Evolutionary conservation across 1,140 invertebrate species (phyloP).

Genomic region (Eupristina koningsbergeri): DNA sequence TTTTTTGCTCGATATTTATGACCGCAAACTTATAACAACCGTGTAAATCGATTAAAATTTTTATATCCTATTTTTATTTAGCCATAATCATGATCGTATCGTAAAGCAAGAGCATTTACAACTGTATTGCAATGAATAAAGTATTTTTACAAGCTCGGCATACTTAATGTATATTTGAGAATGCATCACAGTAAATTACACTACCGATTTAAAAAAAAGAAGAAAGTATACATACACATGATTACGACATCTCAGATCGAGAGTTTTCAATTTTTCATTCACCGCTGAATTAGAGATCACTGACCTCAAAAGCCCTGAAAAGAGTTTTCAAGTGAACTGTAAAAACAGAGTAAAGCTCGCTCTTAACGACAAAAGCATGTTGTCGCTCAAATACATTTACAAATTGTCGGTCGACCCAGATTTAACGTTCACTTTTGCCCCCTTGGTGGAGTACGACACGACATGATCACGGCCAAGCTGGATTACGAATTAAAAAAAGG

Average conservation of each 20-base stretch:
- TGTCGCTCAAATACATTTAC: neutral
- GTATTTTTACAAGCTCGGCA: neutral
- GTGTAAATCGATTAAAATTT: too few relatives aligned
- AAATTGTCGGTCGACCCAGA: neutral
- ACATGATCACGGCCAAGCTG: neutral
- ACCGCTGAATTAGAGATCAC: neutral
- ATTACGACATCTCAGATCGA: neutral
- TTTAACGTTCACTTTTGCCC: neutral
- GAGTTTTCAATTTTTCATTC: neutral
- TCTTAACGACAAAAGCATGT: neutral
- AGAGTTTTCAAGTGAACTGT: neutral
- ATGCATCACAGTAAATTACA: neutral
- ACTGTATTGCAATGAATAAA: neutral
- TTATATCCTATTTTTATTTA: too few relatives aligned
- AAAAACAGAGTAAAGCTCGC: neutral
- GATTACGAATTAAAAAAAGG: neutral
- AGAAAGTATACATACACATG: neutral
- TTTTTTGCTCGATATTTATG: too few relatives aligned
- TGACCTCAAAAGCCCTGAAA: neutral
- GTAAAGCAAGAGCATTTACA: too few relatives aligned
- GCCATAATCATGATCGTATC: too few relatives aligned
- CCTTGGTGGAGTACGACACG: neutral
- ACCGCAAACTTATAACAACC: too few relatives aligned
- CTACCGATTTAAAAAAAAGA: neutral
- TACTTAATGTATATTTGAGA: neutral